Conservation (phyloP, 2,888 invertebrate species). For the Sturmia bella region DNA sequence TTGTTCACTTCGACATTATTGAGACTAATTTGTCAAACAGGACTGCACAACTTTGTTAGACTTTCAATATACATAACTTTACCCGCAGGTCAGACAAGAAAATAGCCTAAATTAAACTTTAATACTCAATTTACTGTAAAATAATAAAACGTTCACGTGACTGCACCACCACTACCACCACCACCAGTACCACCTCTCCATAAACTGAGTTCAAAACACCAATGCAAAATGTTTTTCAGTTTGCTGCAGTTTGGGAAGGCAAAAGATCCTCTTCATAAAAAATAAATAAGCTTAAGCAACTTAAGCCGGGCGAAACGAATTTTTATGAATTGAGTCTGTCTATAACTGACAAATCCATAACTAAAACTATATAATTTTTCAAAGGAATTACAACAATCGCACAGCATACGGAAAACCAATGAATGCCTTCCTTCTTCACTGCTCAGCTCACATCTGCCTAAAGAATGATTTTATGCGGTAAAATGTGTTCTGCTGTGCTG, state of each 20-base stretch:
- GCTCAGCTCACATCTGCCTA: conserved; percentile 42
- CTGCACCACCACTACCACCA: conserved; percentile 17
- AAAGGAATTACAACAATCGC: conserved; percentile 37
- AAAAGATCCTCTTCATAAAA: background rate
- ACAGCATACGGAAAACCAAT: conserved; percentile 9
- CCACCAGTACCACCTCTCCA: background rate
- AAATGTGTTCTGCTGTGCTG: conserved; percentile 27
- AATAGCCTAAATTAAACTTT: conserved; percentile 62
- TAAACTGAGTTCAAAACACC: background rate
- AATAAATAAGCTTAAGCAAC: conserved; percentile 45
- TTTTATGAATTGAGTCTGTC: conserved; percentile 67
- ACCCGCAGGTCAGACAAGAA: conserved; percentile 57
- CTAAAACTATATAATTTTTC: conserved; percentile 57
- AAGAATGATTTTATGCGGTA: conserved; percentile 47
- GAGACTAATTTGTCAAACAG: conserved; percentile 57
- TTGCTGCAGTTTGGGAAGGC: background rate
- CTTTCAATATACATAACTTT: conserved; percentile 36
- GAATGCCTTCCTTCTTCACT: conserved; percentile 22
- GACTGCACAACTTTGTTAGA: conserved; percentile 37
- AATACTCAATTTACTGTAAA: conserved; percentile 54
- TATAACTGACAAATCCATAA: conserved; percentile 66
- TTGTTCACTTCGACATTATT: conserved; percentile 44
- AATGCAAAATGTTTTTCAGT: background rate
- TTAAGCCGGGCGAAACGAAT: conserved; percentile 55
- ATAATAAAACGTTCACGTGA: conserved; percentile 54